Evolutionary conservation across 2,888 invertebrate genomes (phyloP).

Genomic region (Apamea sordens): DNA sequence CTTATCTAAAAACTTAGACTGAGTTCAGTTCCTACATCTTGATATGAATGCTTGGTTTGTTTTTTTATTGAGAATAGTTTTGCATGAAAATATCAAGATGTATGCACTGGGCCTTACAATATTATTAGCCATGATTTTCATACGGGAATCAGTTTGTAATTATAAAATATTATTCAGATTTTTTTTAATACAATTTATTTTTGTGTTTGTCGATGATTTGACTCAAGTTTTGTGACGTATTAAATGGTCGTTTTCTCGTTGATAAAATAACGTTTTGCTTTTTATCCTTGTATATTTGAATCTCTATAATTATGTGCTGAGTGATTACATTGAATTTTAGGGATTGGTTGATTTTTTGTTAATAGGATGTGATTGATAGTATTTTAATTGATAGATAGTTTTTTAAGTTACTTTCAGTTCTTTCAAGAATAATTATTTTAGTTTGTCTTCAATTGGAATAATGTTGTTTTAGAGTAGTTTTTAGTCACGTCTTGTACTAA

Average conservation of each 20-base stretch:
- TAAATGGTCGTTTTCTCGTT: conserved; percentile 65
- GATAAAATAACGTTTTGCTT: conserved; percentile 61
- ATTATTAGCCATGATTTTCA: conserved; percentile 57
- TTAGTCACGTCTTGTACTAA: conserved; percentile 56
- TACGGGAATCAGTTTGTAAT: conserved; percentile 61
- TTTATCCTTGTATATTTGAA: conserved; percentile 73
- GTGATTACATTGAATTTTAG: conserved; percentile 58
- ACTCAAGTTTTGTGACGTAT: conserved; percentile 61
- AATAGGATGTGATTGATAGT: conserved; percentile 65
- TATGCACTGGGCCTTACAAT: conserved; percentile 56
- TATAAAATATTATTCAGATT: conserved; percentile 59
- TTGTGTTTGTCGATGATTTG: conserved; percentile 57
- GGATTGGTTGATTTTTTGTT: conserved; percentile 56
- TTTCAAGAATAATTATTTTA: conserved; percentile 61
- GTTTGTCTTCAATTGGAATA: conserved; percentile 64
- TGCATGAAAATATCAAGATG: conserved; percentile 53
- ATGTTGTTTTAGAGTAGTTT: conserved; percentile 67
- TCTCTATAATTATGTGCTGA: conserved; percentile 67
- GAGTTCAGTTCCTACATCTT: conserved; percentile 53
- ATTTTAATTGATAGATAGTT: conserved; percentile 67
- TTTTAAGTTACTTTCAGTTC: conserved; percentile 67
- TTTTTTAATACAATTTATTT: conserved; percentile 59
- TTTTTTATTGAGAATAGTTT: conserved; percentile 39
- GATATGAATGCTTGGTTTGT: conserved; percentile 43
- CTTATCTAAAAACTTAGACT: conserved; percentile 75